Evolutionary conservation across 2,797 vertebrate genomes (phyloP).

Genomic region (Pristis pectinata): DNA sequence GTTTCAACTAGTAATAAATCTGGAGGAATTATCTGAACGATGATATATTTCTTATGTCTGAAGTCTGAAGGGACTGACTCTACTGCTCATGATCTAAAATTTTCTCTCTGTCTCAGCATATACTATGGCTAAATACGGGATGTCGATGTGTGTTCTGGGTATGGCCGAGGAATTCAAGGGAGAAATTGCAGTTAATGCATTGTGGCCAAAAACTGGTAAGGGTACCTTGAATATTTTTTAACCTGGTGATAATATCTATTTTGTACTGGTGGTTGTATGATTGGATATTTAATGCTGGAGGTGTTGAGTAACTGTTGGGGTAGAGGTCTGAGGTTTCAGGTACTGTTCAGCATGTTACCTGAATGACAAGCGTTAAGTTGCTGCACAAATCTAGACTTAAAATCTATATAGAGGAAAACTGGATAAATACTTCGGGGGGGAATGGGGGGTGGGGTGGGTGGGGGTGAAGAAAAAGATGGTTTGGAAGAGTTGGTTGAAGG

Average conservation of each 20-base stretch:
- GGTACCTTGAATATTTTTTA: background rate
- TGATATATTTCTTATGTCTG: background rate
- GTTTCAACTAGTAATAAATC: background rate
- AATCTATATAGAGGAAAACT: too few species aligned
- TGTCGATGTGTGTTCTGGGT: conserved; percentile 97
- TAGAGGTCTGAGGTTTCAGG: background rate
- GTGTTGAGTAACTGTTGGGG: background rate
- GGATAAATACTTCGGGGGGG: too few species aligned
- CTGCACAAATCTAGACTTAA: too few species aligned
- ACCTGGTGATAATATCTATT: background rate
- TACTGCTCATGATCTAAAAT: background rate
- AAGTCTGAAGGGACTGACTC: background rate
- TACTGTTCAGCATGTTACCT: background rate
- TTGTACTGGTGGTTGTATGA: background rate
- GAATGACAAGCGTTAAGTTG: too few species aligned
- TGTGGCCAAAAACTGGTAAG: conserved; percentile 90
- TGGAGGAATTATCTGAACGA: background rate
- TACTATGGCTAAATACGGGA: conserved; percentile 94
- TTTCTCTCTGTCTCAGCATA: conserved; percentile 66
- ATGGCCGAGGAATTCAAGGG: conserved; percentile 95
- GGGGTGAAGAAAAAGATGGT: too few species aligned
- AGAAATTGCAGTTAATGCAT: conserved; percentile 86
- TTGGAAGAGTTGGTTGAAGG: too few species aligned
- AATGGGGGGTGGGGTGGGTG: too few species aligned
- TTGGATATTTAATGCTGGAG: background rate